Evolutionary conservation across 1,140 invertebrate genomes (phyloP), one percentile per base, ranked within the genome.

Genomic region (Papilio helenus): DNA sequence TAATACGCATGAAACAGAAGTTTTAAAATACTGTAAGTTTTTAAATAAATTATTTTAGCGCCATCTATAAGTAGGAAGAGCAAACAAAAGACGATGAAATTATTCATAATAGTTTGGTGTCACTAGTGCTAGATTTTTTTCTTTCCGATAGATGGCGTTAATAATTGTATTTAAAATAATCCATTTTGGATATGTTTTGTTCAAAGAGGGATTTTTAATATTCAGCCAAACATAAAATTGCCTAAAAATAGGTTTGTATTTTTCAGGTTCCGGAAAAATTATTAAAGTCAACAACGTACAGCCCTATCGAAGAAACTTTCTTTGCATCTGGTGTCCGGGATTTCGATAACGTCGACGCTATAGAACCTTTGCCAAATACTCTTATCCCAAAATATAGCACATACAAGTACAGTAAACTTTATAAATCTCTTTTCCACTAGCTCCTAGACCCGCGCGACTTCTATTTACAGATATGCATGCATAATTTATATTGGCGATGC

Each of bases 341-440:
- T 20, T 20, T 76, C 5, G 79, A 85, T 18, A 79, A 81, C 42
- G 23, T 29, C 12, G 80, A 86, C 20, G 73, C 84, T 5, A 77
- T 83, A 3, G 86, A 89, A 81, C 42, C 77, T 1, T 79, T 89
- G 18, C 88, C 89, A 9, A 34, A 73, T 2, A 80, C 85, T 72
- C 89, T 91, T 1, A 88, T 90, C 73, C 89, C 93, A 4, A 91
- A 90, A 72, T 88, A 84, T 46, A 92, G 95, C 42, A 95, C 95
- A 14, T 88, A 93, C 49, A 94, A 95, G 80, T 95, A 95, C 73
- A 58, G 29, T 77, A 42, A 77, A 76, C 12, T 58, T 81, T 12
- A 23, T 79, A 55, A 5, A 10, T 55, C 2, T 7, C n/a, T 55
- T 55, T 55, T 18, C 18, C 46, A 55, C 8, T 55, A 55, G n/a